Percentiles rank a stretch among this genome's conserved stretches.
phyloP scores from a whole-genome alignment of 1,140 invertebrate species.

The Zaprionus vittiger region DNA sequence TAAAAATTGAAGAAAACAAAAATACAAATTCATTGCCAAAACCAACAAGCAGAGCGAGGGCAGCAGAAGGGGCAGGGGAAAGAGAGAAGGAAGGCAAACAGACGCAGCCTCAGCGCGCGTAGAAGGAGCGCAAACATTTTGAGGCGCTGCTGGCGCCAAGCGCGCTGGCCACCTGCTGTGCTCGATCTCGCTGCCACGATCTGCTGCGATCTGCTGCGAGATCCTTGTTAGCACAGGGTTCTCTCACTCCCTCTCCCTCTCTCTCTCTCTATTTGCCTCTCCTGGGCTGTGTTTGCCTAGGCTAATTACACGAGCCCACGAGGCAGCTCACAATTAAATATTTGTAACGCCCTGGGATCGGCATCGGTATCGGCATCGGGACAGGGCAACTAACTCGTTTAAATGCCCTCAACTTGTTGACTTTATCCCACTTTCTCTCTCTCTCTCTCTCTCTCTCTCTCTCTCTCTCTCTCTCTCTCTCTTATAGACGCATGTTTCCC shows the following conservation, averaged over 20 bases:
- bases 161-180: constrained; percentile 77
- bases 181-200: constrained; percentile 13
- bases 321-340: constrained; percentile 79
- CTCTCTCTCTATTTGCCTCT: constrained; percentile 8
- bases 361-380: not conserved
- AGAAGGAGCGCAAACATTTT: constrained; percentile 42
- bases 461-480: constrained; percentile 50
- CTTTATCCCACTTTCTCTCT: constrained; percentile 57
- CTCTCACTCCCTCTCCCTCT: not conserved
- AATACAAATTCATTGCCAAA: constrained; percentile 76
- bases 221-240: constrained; percentile 77
- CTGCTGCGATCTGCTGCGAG: constrained; percentile 8
- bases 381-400: constrained; percentile 7
- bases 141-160: constrained; percentile 71
- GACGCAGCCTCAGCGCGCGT: not conserved
- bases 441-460: constrained; percentile 48
- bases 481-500: constrained; percentile 94
- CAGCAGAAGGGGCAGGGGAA: not conserved
- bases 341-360: constrained; percentile 70
- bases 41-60: constrained; percentile 30
- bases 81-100: constrained; percentile 5
- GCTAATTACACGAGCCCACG: constrained; percentile 75
- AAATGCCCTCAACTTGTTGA: constrained; percentile 31
- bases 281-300: constrained; percentile 49
- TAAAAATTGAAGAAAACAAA: constrained; percentile 22